phyloP scores from a whole-genome alignment of 2,113 vertebrate species.

The Dasyprocta punctata region DNA sequence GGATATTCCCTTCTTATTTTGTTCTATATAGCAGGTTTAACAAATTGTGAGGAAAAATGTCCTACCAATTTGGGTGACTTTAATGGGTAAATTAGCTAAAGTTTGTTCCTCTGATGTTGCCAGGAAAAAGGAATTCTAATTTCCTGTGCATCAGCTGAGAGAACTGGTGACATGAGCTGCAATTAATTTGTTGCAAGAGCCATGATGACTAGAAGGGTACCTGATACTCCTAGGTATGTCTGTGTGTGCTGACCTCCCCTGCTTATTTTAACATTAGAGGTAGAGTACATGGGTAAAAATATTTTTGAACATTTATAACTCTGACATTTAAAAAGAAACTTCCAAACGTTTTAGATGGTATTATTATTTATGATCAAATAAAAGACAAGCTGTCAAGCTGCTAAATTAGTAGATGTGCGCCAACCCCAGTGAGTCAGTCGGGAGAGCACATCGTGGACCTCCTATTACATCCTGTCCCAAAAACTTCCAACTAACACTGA shows the following conservation, averaged over 20 bases:
- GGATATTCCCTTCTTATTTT: not conserved
- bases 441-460: not conserved
- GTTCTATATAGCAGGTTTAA: not conserved
- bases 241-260: not conserved
- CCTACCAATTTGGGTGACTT: not conserved
- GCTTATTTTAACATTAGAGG: not conserved
- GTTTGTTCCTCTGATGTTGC: rapidly evolving
- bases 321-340: not conserved
- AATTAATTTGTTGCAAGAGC: not conserved
- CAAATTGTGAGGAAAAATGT: not conserved
- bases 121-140: not conserved
- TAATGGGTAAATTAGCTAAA: not conserved
- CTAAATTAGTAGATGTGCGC: not conserved
- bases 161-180: too few relatives aligned
- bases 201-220: too few relatives aligned
- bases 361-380: not conserved
- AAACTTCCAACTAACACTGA: not conserved
- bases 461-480: not conserved
- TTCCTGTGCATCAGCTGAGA: not conserved
- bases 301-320: not conserved
- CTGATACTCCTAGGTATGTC: not conserved
- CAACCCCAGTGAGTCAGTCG: not conserved
- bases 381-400: not conserved
- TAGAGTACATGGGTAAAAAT: too few relatives aligned
- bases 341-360: not conserved